These are phyloP conservation scores for Petrocephalus microphthalmus DNA, from an alignment of 2,113 vertebrate species.

Conservation along the genomic window DNA sequence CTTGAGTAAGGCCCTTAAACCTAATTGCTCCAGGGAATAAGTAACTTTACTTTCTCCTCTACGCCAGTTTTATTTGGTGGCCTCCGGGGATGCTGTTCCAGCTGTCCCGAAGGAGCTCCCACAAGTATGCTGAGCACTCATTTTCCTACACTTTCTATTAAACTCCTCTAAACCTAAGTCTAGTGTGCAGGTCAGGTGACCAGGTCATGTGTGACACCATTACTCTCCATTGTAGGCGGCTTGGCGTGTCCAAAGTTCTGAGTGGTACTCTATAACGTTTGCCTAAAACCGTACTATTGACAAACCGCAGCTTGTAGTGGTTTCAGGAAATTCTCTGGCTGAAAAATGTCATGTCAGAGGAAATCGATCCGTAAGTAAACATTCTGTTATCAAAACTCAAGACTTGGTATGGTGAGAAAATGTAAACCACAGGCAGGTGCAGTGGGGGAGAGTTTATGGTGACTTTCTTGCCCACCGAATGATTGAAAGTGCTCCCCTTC, in stretches of 20 bases:
- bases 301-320: not conserved
- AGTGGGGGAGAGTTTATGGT: not conserved
- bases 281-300: not conserved
- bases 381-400: not conserved
- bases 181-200: not conserved
- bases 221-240: not conserved
- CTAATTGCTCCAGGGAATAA: not conserved
- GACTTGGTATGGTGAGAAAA: not conserved
- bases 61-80: not conserved
- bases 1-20: not conserved
- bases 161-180: not conserved
- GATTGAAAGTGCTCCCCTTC: not conserved
- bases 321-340: not conserved
- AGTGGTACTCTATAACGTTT: not conserved
- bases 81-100: not conserved
- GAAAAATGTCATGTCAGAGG: not conserved
- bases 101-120: not conserved
- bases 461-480: not conserved
- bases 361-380: not conserved
- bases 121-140: not conserved
- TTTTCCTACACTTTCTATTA: not conserved
- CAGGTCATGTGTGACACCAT: not conserved
- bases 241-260: not conserved
- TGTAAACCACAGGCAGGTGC: not conserved
- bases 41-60: not conserved